Conservation (phyloP, 2,797 vertebrate species). For the Mormyrus proboscirostris region DNA sequence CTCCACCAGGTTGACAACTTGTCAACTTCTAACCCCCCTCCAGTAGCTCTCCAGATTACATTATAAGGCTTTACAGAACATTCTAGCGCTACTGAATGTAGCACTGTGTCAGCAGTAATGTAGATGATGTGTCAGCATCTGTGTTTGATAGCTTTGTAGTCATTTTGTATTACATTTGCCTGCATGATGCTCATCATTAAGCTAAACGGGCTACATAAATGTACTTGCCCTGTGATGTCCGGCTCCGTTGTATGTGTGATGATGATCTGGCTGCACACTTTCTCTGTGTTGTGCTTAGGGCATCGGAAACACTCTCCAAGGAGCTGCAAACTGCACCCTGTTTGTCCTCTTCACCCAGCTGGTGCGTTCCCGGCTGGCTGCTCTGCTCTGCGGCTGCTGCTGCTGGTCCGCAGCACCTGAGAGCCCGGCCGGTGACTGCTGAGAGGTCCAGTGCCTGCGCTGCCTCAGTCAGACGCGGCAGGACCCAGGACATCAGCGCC, state of each 20-base stretch:
- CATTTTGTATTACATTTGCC: not conserved
- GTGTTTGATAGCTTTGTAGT: not conserved
- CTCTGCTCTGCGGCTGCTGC: slow-evolving; percentile 58
- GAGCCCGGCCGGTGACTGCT: not conserved
- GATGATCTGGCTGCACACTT: not conserved
- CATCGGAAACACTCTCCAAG: slow-evolving; percentile 90
- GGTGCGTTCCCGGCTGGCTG: slow-evolving; percentile 64
- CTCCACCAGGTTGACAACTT: not conserved
- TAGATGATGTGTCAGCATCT: not conserved
- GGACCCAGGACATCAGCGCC: not conserved
- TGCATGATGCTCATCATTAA: not conserved
- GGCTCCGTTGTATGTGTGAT: not conserved
- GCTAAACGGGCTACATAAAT: not conserved
- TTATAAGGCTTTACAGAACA: not conserved
- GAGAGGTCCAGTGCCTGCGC: not conserved
- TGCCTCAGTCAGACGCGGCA: not conserved
- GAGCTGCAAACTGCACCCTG: slow-evolving; percentile 92
- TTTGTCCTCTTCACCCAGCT: slow-evolving; percentile 78
- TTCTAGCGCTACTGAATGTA: not conserved
- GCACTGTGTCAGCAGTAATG: too few species aligned
- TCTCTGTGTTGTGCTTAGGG: slow-evolving; percentile 60
- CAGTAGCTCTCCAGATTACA: not conserved
- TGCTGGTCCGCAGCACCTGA: not conserved
- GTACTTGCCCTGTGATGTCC: not conserved
- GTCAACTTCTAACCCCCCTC: too few species aligned